These are phyloP conservation scores for Onchidella celtica DNA, from an alignment of 2,888 invertebrate species.

Conservation along the genomic window DNA sequence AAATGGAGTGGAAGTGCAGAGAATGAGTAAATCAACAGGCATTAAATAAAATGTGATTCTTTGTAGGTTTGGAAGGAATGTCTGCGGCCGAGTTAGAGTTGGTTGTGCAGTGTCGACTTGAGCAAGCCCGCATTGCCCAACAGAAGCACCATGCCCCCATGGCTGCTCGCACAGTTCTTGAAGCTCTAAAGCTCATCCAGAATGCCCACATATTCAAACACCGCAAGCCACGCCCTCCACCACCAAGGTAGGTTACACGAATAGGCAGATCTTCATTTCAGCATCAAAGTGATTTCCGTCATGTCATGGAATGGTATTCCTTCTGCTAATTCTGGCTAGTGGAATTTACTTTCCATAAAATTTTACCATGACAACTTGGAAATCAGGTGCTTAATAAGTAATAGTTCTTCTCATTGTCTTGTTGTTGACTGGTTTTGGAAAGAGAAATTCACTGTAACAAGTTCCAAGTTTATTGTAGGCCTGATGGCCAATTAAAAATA, in stretches of 20 bases:
- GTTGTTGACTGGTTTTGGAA: too few species aligned
- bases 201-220: slow-evolving; percentile 65
- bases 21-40: background rate
- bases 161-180: slow-evolving; percentile 75
- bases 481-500: too few species aligned
- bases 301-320: too few species aligned
- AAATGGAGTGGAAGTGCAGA: background rate
- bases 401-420: too few species aligned
- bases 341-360: too few species aligned
- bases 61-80: slow-evolving; percentile 66
- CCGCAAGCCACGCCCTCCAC: slow-evolving; percentile 56
- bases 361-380: too few species aligned
- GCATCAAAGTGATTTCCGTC: too few species aligned
- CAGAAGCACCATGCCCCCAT: slow-evolving; percentile 78
- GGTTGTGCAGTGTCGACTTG: slow-evolving; percentile 74
- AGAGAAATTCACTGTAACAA: too few species aligned
- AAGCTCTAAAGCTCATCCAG: slow-evolving; percentile 75
- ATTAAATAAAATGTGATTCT: background rate
- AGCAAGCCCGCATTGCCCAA: slow-evolving; percentile 72
- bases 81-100: slow-evolving; percentile 78
- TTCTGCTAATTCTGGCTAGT: too few species aligned
- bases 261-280: too few species aligned
- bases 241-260: slow-evolving; percentile 55
- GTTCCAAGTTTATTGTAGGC: too few species aligned
- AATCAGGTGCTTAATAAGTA: too few species aligned